Evolutionary conservation across 2,888 invertebrate genomes (phyloP), one percentile per base, ranked within the genome.

Genomic region (Brenthis ino): DNA sequence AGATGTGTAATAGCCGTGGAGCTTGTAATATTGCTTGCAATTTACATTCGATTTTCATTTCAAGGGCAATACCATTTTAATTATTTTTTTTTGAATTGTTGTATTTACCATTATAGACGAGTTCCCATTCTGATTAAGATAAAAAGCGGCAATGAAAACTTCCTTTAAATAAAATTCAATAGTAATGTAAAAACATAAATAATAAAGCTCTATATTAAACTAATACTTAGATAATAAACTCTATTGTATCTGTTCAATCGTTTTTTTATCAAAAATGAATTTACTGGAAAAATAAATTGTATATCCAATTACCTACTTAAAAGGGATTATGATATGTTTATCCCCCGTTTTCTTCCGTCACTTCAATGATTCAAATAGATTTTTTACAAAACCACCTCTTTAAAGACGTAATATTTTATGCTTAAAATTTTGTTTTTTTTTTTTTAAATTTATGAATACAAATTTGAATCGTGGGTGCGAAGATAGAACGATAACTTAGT

Each of bases 1-100:
- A 81, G 69, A 80, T 88, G 81, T 57, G 65, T 83, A 79, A 64
- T 65, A 61, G 80, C 80, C 88, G 85, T 87, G 79, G 70, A 64
- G 74, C 75, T 68, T 71, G 74, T 75, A 74, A 69, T 69, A 73
- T 67, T 70, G 54, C 66, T 66, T 14, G 47, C 70, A 69, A 69
- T 71, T 73, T 68, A 68, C 70, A 72, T 70, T 72, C 66, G 64
- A 67, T 72, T 72, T 72, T 70, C 37, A 66, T 72, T 68, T 72
- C 72, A 72, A 70, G 72, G 70, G 68, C 56, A 64, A 13, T 57
- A 16, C 37, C 11, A 43, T 43, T 43, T 51, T 60, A 60, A 61
- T 55, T 33, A 14, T 24, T 33, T 16, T 20, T 24, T n/a, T 2
- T n/a, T 13, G 54, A 43, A 65, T 20, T 12, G 4, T 57, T 51